Conservation (phyloP, 2,113 vertebrate species). For the Panthera leo region DNA sequence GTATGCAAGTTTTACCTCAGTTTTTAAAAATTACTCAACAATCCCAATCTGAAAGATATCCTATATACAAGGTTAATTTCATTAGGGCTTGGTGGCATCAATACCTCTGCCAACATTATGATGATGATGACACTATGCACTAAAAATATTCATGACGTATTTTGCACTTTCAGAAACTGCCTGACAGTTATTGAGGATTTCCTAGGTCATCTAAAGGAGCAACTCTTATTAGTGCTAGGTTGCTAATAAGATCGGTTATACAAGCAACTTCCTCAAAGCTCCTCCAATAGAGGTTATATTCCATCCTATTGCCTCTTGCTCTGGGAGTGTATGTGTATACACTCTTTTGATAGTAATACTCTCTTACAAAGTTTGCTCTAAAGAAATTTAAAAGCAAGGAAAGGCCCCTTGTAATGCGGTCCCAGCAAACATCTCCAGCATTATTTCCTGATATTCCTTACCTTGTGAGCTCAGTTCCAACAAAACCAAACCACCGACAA, state of each 20-base stretch:
- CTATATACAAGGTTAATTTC: neutral
- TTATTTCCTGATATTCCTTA: neutral
- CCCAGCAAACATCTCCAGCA: neutral
- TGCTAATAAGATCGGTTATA: neutral
- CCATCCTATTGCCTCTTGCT: neutral
- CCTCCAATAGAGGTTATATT: neutral
- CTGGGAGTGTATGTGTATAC: neutral
- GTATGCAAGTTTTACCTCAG: neutral
- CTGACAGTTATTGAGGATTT: constrained; percentile 18
- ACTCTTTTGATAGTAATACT: neutral
- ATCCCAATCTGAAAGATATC: neutral
- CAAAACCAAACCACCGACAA: neutral
- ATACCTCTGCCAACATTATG: neutral
- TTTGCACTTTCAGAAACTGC: neutral
- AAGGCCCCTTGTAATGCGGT: neutral
- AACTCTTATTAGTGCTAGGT: neutral
- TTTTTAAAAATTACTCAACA: neutral
- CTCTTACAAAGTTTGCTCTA: neutral
- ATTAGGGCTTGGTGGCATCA: neutral
- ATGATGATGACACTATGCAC: neutral
- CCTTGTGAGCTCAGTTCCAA: neutral
- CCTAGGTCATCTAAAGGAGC: neutral
- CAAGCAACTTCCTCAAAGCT: neutral
- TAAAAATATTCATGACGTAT: neutral
- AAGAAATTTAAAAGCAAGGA: neutral